These are phyloP conservation scores for Mnemiopsis leidyi DNA, from an alignment of 37 sponge, comb jelly and placozoan genomes.

Conservation along the genomic window DNA sequence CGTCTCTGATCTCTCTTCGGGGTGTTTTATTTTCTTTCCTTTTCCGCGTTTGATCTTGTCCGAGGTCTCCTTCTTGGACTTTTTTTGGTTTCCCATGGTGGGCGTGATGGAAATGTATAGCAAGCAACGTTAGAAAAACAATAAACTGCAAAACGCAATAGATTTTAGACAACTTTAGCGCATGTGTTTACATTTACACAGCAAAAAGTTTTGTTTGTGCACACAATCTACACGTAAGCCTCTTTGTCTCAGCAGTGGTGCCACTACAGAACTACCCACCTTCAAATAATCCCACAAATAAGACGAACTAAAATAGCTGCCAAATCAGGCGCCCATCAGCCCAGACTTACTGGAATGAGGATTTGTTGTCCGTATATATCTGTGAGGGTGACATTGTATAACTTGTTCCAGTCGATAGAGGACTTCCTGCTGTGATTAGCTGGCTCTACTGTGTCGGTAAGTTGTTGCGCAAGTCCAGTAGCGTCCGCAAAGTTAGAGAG, in stretches of 20 bases:
- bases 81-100: neutral
- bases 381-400: conserved; percentile 40
- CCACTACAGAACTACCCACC: no score
- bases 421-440: neutral
- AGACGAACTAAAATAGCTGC: neutral
- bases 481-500: conserved; percentile 11
- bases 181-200: neutral
- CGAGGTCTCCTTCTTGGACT: neutral
- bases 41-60: neutral
- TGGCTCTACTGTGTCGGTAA: conserved; percentile 10
- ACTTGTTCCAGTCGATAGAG: conserved; percentile 58
- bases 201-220: neutral
- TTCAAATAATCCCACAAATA: neutral
- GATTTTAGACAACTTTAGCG: neutral
- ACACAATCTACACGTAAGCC: neutral
- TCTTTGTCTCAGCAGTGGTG: no score
- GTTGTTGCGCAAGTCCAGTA: conserved; percentile 1
- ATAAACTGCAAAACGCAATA: neutral
- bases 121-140: neutral
- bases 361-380: conserved; percentile 55
- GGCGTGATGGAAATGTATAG: neutral
- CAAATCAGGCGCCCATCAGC: neutral
- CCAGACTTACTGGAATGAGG: conserved; percentile 28
- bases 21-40: neutral
- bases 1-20: neutral